Conservation (phyloP, 2,797 vertebrate species). For the Rhinophrynus dorsalis region DNA sequence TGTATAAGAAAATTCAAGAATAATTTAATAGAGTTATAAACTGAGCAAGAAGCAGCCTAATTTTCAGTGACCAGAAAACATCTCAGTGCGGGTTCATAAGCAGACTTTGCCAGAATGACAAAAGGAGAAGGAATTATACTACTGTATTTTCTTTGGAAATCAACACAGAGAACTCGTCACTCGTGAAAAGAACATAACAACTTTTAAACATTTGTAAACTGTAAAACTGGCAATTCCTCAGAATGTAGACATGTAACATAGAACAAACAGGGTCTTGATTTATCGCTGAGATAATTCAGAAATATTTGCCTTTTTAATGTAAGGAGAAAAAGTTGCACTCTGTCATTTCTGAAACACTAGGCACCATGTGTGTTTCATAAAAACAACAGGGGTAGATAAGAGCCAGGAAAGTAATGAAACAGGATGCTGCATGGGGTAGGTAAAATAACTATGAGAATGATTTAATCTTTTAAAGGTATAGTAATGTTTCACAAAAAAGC, state of each 20-base stretch:
- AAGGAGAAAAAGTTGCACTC: not conserved
- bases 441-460: not conserved
- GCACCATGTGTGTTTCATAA: conserved; percentile 12
- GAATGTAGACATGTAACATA: conserved; percentile 25
- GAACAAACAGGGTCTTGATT: conserved; percentile 28
- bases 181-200: conserved; percentile 35
- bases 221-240: conserved; percentile 25
- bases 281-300: conserved; percentile 22
- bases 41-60: conserved; percentile 7
- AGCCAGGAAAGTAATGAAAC: not conserved
- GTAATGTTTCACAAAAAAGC: too few relatives aligned
- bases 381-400: not conserved
- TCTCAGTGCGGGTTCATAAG: conserved; percentile 30
- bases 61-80: conserved; percentile 31
- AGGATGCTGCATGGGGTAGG: not conserved
- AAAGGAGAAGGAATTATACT: conserved; percentile 44
- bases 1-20: not conserved
- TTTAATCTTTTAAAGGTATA: too few relatives aligned
- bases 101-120: conserved; percentile 26
- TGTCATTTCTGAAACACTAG: conserved; percentile 30
- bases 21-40: conserved; percentile 17
- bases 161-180: conserved; percentile 39
- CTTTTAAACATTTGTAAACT: conserved; percentile 40
- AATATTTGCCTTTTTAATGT: conserved; percentile 21
- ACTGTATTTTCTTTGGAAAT: conserved; percentile 50